phyloP scores from a whole-genome alignment of 2,888 invertebrate genomes.

The Mechanitis messenoides region DNA sequence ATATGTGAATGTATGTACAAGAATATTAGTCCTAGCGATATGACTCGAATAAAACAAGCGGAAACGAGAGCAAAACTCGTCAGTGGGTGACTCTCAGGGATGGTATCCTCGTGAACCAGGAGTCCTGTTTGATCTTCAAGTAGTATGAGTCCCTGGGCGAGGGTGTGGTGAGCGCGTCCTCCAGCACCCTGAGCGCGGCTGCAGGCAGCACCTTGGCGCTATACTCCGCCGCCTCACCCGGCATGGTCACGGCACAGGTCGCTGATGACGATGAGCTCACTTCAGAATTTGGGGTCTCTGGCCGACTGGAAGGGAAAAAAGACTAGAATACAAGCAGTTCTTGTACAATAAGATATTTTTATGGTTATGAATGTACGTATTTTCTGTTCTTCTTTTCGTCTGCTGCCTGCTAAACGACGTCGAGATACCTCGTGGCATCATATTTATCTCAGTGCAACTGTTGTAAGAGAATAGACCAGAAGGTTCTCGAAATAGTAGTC shows the following conservation, averaged over 20 bases:
- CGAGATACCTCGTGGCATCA: too few species aligned
- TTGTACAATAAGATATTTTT: too few species aligned
- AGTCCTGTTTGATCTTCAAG: slow-evolving; percentile 69
- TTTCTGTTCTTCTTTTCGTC: too few species aligned
- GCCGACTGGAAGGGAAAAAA: slow-evolving; percentile 47
- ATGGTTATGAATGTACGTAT: too few species aligned
- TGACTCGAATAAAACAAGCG: neutral
- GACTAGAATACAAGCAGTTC: too few species aligned
- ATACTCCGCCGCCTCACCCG: slow-evolving; percentile 78
- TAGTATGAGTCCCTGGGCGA: slow-evolving; percentile 75
- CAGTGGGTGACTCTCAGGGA: slow-evolving; percentile 61
- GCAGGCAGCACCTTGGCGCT: slow-evolving; percentile 79
- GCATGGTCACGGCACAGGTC: slow-evolving; percentile 72
- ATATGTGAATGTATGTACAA: neutral
- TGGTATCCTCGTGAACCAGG: slow-evolving; percentile 74
- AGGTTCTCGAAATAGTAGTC: neutral
- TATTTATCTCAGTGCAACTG: too few species aligned
- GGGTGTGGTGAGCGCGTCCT: slow-evolving; percentile 78
- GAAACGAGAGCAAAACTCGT: slow-evolving; percentile 20
- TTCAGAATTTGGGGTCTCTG: slow-evolving; percentile 68
- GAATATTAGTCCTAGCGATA: neutral
- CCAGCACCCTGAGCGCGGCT: slow-evolving; percentile 77
- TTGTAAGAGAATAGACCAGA: neutral
- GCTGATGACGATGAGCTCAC: slow-evolving; percentile 57
- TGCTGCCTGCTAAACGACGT: too few species aligned